phyloP scores from a whole-genome alignment of 30 jellyfish, hydroid and myxozoan species.

The Hydractinia echinata region DNA sequence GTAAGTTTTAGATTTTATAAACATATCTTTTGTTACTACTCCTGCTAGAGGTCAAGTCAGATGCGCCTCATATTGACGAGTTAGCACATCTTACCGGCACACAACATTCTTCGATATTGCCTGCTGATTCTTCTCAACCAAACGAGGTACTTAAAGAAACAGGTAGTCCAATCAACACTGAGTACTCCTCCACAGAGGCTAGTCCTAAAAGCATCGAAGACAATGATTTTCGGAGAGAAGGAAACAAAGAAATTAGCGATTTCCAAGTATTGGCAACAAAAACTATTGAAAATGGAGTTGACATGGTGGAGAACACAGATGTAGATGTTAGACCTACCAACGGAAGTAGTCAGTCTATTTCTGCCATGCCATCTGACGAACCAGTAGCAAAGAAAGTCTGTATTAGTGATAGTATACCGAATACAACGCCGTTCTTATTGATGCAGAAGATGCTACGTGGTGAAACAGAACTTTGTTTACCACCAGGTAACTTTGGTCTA shows the following conservation, averaged over 20 bases:
- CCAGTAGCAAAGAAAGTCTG: constrained; percentile 25
- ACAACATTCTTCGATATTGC: too few relatives aligned
- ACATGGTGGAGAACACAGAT: background rate
- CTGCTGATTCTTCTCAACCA: too few relatives aligned
- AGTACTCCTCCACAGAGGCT: too few relatives aligned
- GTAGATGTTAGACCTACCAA: background rate
- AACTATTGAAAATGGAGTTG: too few relatives aligned
- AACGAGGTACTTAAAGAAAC: too few relatives aligned
- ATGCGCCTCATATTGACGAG: constrained; percentile 20
- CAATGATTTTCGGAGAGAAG: too few relatives aligned
- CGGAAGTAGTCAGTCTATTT: background rate
- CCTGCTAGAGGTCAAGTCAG: constrained; percentile 23
- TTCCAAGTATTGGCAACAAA: too few relatives aligned
- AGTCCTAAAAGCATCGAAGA: too few relatives aligned
- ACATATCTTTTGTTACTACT: too few relatives aligned
- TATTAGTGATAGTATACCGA: background rate
- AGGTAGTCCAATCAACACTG: too few relatives aligned
- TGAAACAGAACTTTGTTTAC: constrained; percentile 32
- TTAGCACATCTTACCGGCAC: background rate
- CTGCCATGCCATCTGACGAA: background rate
- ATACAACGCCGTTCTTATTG: constrained; percentile 30
- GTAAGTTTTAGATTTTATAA: too few relatives aligned
- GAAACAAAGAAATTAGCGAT: too few relatives aligned
- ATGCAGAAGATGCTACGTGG: constrained; percentile 47
- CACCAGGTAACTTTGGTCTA: constrained; percentile 19